Evolutionary conservation across 1,140 invertebrate species (phyloP).

Genomic region (Papilio dardanus): DNA sequence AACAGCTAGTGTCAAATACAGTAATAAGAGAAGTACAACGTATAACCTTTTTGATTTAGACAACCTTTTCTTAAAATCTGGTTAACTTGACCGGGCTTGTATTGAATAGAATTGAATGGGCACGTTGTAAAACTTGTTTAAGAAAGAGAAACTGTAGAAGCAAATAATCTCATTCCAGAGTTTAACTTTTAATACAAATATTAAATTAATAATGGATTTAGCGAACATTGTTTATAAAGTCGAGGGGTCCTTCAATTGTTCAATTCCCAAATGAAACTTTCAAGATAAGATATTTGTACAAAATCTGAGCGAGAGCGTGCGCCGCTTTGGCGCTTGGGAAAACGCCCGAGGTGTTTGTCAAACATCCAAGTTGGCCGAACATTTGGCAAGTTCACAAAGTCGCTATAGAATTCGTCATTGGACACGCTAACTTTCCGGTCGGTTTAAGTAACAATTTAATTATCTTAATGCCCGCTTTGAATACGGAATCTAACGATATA

Average conservation of each 20-base stretch:
- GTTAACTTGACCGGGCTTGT: background rate
- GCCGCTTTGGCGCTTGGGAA: slow-evolving; percentile 39
- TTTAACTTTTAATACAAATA: slow-evolving; percentile 10
- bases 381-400: slow-evolving; percentile 46
- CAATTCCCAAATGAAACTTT: slow-evolving; percentile 32
- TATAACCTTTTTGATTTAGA: background rate
- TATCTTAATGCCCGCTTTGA: slow-evolving; percentile 40
- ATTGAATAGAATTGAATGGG: background rate
- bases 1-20: background rate
- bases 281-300: slow-evolving; percentile 30
- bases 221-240: slow-evolving; percentile 15
- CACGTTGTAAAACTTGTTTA: background rate
- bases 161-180: background rate
- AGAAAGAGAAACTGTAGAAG: background rate
- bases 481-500: slow-evolving; percentile 36
- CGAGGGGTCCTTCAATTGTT: slow-evolving; percentile 12
- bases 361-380: slow-evolving; percentile 46
- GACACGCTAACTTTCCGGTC: slow-evolving; percentile 47
- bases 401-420: slow-evolving; percentile 42
- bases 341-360: slow-evolving; percentile 49
- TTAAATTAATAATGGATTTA: slow-evolving; percentile 18
- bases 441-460: slow-evolving; percentile 48
- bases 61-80: background rate
- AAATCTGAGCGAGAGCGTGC: slow-evolving; percentile 19
- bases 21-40: background rate